Conservation (phyloP, 2,113 vertebrate species). For the Emydocephalus ijimae region DNA sequence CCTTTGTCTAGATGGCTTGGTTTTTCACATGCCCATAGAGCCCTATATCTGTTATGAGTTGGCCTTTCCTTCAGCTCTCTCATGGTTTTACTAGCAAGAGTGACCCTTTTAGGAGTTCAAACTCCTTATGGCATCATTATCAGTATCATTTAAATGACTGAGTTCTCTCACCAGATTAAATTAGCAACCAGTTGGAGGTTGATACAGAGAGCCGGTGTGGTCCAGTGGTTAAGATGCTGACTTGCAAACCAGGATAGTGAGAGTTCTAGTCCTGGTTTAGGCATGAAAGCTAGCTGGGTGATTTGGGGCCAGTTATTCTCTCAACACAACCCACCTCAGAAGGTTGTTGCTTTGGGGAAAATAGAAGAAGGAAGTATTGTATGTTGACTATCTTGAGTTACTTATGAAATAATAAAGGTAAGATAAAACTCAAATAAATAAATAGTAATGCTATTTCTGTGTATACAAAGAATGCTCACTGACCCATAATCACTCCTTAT, state of each 20-base stretch:
- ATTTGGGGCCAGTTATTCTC: no score
- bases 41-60: not conserved
- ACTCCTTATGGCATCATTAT: not conserved
- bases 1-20: not conserved
- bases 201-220: no score
- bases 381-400: no score
- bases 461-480: not conserved
- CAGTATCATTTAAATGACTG: not conserved
- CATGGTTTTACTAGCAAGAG: not conserved
- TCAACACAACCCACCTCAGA: no score
- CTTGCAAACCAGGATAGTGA: not conserved
- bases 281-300: no score
- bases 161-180: not conserved
- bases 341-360: no score
- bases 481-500: not conserved
- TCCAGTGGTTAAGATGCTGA: no score
- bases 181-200: not conserved
- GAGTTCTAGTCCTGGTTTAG: not conserved
- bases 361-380: no score
- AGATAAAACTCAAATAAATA: no score
- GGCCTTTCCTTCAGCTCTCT: not conserved
- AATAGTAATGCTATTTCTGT: no score
- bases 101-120: not conserved
- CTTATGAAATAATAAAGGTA: no score
- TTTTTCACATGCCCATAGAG: not conserved